Evolutionary conservation across 2,888 invertebrate genomes (phyloP), one percentile per base, ranked within the genome.

Genomic region (Chalcis sispes): DNA sequence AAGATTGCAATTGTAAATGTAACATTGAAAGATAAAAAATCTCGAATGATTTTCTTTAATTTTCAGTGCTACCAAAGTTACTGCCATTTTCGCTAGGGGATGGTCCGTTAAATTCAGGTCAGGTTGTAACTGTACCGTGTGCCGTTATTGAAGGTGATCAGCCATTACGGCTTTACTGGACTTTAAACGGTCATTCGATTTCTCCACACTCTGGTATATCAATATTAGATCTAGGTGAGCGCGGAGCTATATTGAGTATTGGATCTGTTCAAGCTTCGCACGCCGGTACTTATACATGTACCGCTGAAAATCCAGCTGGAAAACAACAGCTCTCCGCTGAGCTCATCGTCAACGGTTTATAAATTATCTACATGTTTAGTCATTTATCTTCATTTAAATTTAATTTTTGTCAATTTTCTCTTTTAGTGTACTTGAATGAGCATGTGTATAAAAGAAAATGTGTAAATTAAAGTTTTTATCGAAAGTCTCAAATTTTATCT

Each of bases 151-250:
- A 91, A 82, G 93, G 94, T 27, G 93, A 94, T 87, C 89, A 91
- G 76, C 94, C 93, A 52, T 90, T 94, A 67, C 91, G 90, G 82
- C 91, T 94, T 50, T 90, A 89, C 74, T 94, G 93, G 93, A 89
- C 90, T 73, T 90, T 91, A 75, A 89, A 89, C 80, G 86, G 86
- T 81, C 87, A 87, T 61, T 75, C 84, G 72, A 88, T 89, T 66
- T 88, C 86, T 73, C 88, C 89, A 40, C 89, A 89, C 82, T 86
- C 87, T 77, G 91, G 91, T 77, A 89, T 91, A 71, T 89, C 91
- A 8, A 88, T 90, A 70, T 86, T 92, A 84, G 91, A 91, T 82
- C 90, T 93, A 80, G 93, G 92, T 79, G 92, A 92, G 86, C 92
- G 93, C 66, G 92, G 93, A 70, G 93, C 93, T 81, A 91, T 93